Evolutionary conservation across 2,888 invertebrate genomes (phyloP).

Genomic region (Agriotes lineatus): DNA sequence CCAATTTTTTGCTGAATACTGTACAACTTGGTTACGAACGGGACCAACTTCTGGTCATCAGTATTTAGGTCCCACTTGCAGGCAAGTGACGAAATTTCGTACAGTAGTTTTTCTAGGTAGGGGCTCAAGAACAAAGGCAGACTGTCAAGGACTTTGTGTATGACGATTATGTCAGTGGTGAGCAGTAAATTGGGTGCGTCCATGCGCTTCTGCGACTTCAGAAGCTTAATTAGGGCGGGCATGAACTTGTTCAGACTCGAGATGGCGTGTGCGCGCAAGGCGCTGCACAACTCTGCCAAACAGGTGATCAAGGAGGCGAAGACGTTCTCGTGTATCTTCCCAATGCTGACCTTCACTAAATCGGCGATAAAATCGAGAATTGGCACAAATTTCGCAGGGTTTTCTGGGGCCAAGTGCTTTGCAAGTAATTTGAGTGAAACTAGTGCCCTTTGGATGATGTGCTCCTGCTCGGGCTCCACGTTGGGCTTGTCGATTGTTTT

Average conservation of each 20-base stretch:
- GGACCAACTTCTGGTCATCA: constrained; percentile 67
- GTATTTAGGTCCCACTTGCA: constrained; percentile 67
- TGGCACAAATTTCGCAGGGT: constrained; percentile 78
- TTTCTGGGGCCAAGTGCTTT: constrained; percentile 75
- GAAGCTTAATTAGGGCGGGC: constrained; percentile 77
- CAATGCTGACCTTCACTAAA: constrained; percentile 67
- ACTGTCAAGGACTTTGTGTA: constrained; percentile 86
- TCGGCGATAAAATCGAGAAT: constrained; percentile 77
- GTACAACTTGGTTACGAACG: constrained; percentile 71
- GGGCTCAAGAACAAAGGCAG: constrained; percentile 88
- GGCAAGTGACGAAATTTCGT: constrained; percentile 73
- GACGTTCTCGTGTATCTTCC: constrained; percentile 70
- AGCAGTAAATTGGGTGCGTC: constrained; percentile 73
- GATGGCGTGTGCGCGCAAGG: constrained; percentile 82
- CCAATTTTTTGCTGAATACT: constrained; percentile 78
- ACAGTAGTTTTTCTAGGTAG: constrained; percentile 80
- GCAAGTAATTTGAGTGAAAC: constrained; percentile 87
- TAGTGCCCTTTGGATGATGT: constrained; percentile 86
- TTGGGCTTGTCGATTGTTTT: constrained; percentile 67
- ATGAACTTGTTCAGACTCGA: constrained; percentile 82
- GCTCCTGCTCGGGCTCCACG: constrained; percentile 71
- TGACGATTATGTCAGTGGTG: constrained; percentile 81
- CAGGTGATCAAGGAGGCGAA: constrained; percentile 82
- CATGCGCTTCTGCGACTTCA: constrained; percentile 73
- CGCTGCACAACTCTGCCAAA: constrained; percentile 82